Evolutionary conservation across 2,797 vertebrate genomes (phyloP).

Genomic region (Spatula versicolor): DNA sequence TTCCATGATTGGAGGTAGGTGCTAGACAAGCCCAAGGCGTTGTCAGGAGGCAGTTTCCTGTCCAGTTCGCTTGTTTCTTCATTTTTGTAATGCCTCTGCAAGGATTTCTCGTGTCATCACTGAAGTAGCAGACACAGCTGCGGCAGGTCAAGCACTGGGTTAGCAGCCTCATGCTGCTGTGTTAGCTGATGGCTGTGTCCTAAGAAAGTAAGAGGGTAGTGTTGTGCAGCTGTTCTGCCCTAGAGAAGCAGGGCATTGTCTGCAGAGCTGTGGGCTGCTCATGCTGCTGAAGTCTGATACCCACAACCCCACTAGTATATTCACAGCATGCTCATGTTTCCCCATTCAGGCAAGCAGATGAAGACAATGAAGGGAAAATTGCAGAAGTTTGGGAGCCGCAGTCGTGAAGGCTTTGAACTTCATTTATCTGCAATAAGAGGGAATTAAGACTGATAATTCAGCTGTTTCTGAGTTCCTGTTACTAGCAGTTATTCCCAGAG

Average conservation of each 20-base stretch:
- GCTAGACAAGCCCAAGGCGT: not conserved
- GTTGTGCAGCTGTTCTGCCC: not conserved
- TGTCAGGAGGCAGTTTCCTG: not conserved
- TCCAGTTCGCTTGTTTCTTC: not conserved
- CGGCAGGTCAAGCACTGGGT: not conserved
- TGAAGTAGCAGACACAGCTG: not conserved
- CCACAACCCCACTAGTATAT: rapidly evolving
- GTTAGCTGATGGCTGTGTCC: not conserved
- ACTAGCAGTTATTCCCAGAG: not conserved
- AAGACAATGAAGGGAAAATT: not conserved
- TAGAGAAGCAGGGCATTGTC: not conserved
- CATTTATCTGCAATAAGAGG: not conserved
- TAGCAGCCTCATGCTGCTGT: not conserved
- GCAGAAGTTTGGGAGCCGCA: not conserved
- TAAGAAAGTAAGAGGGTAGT: not conserved
- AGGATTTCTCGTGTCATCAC: not conserved
- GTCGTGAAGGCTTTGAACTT: not conserved
- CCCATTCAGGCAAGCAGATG: not conserved
- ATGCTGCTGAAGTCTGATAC: not conserved
- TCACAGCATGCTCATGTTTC: not conserved
- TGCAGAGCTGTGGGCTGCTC: not conserved
- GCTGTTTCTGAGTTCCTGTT: not conserved
- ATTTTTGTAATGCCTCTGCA: not conserved
- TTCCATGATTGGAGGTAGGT: not conserved
- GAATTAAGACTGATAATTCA: not conserved